A percentile compares a stretch with the other conserved stretches of the same genome.
These are phyloP conservation scores for Toxostoma redivivum DNA, from an alignment of 2,113 vertebrate species.

Conservation along the genomic window DNA sequence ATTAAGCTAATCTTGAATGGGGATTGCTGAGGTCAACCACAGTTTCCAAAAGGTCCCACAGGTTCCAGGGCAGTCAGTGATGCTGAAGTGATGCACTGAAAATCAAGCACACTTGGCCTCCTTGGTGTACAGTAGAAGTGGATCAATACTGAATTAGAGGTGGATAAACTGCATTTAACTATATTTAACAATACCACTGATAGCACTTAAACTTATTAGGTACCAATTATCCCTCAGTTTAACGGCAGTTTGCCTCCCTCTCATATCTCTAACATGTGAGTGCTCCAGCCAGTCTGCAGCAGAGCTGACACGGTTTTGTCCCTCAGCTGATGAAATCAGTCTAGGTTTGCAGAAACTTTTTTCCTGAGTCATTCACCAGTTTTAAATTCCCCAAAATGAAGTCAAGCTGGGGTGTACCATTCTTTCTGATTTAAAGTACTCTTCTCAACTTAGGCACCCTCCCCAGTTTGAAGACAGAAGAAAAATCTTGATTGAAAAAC, in stretches of 20 bases:
- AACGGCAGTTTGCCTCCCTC: neutral
- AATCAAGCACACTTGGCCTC: neutral
- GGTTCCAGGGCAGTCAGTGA: neutral
- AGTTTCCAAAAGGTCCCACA: neutral
- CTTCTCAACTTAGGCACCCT: neutral
- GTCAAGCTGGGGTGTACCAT: neutral
- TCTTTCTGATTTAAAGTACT: neutral
- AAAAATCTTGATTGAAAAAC: neutral
- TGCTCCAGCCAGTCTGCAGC: neutral
- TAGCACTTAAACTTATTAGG: slow-evolving; percentile 44
- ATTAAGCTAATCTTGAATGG: neutral
- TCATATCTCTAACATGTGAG: neutral
- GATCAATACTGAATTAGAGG: slow-evolving; percentile 48
- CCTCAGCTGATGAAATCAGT: neutral
- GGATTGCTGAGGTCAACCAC: neutral
- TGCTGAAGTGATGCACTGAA: neutral
- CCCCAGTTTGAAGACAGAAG: neutral
- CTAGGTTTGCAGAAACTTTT: neutral
- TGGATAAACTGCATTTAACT: slow-evolving; percentile 51
- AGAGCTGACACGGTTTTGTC: neutral
- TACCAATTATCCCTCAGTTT: slow-evolving; percentile 27
- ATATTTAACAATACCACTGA: slow-evolving; percentile 49
- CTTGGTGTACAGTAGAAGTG: neutral
- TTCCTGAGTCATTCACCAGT: neutral
- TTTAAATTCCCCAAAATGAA: neutral